Evolutionary conservation across 2,888 invertebrate species (phyloP).

Genomic region (Parnassius apollo): DNA sequence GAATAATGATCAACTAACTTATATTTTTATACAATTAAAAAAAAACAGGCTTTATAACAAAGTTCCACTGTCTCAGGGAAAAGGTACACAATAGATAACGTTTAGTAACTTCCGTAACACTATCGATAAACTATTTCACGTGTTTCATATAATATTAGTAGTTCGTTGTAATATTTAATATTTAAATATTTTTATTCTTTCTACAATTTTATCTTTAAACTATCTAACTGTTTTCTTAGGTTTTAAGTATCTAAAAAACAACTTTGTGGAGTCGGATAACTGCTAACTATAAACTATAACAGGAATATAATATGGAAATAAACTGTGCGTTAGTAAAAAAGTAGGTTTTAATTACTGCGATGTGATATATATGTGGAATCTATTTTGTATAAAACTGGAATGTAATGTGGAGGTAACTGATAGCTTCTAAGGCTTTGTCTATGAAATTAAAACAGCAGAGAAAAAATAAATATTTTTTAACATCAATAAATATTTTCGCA

Average conservation of each 20-base stretch:
- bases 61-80: slow-evolving; percentile 20
- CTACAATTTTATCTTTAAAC: slow-evolving; percentile 51
- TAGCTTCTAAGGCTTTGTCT: slow-evolving; percentile 74
- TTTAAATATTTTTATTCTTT: slow-evolving; percentile 42
- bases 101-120: slow-evolving; percentile 21
- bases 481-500: slow-evolving; percentile 62
- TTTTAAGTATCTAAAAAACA: slow-evolving; percentile 51
- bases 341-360: slow-evolving; percentile 31
- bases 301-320: slow-evolving; percentile 42
- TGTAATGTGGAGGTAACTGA: slow-evolving; percentile 61
- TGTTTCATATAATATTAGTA: slow-evolving; percentile 51
- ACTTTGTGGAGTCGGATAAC: slow-evolving; percentile 35
- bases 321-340: slow-evolving; percentile 50
- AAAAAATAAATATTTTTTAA: slow-evolving; percentile 50
- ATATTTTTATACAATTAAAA: slow-evolving; percentile 19
- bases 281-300: slow-evolving; percentile 46
- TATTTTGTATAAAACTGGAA: slow-evolving; percentile 49
- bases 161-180: slow-evolving; percentile 70
- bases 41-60: slow-evolving; percentile 22
- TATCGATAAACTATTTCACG: slow-evolving; percentile 34
- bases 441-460: slow-evolving; percentile 45
- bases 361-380: slow-evolving; percentile 32
- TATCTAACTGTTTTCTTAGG: slow-evolving; percentile 62
- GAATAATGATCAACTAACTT: slow-evolving; percentile 56
- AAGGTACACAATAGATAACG: slow-evolving; percentile 26